phyloP scores from a whole-genome alignment of 2,888 invertebrate genomes.

The Tipula confusa region DNA sequence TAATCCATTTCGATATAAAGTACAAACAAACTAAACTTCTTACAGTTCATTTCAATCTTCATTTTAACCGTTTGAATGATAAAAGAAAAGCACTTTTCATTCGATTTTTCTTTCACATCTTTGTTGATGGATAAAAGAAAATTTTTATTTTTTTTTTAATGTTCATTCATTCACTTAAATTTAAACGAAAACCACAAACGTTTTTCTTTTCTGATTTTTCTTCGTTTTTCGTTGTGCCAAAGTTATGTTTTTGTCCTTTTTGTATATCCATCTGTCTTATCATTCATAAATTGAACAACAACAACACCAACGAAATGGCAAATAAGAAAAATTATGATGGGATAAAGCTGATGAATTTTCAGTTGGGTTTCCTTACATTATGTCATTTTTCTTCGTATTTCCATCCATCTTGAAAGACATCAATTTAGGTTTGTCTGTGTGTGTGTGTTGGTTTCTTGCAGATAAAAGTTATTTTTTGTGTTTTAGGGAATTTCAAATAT shows the following conservation, averaged over 20 bases:
- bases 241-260: not conserved
- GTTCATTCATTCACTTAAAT: not conserved
- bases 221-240: not conserved
- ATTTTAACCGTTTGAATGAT: not conserved
- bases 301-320: not conserved
- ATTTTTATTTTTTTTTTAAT: too few relatives aligned
- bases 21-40: not conserved
- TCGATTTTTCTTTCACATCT: not conserved
- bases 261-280: constrained; percentile 13
- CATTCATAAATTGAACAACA: not conserved
- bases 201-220: not conserved
- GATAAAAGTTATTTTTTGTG: not conserved
- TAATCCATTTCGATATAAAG: not conserved
- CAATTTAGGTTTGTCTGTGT: not conserved
- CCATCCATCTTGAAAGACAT: constrained; percentile 8
- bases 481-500: not conserved
- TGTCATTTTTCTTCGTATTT: constrained; percentile 1
- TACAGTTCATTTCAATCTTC: not conserved
- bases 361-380: constrained; percentile 8
- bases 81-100: not conserved
- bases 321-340: not conserved
- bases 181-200: not conserved
- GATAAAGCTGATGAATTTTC: not conserved
- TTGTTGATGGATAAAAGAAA: not conserved
- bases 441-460: not conserved